Evolutionary conservation across 1,140 invertebrate species (phyloP).

Genomic region (Latrodectus geometricus): DNA sequence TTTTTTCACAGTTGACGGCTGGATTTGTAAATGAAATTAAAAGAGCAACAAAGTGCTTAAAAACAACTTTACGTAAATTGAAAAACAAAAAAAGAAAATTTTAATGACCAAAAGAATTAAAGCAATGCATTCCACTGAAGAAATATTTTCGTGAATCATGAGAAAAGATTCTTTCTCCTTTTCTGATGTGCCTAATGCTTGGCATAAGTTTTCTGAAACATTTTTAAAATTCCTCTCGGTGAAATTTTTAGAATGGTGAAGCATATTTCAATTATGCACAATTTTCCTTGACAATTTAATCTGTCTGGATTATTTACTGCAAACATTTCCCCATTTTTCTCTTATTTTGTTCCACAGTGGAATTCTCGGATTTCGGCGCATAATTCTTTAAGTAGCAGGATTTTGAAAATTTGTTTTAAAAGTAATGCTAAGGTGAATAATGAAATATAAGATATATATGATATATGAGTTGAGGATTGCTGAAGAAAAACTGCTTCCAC

Average conservation of each 20-base stretch:
- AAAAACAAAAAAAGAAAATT: conserved; percentile 35
- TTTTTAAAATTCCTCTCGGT: conserved; percentile 3
- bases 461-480: too few relatives aligned
- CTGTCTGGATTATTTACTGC: conserved; percentile 30
- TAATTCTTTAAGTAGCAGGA: background rate
- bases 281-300: conserved; percentile 53
- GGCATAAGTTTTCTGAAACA: conserved; percentile 19
- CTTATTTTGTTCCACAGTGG: background rate
- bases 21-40: conserved; percentile 8
- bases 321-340: background rate
- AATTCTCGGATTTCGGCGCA: background rate
- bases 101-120: conserved; percentile 42
- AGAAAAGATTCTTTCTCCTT: too few relatives aligned
- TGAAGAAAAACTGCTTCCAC: too few relatives aligned
- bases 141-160: conserved; percentile 13
- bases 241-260: background rate
- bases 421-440: too few relatives aligned
- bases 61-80: background rate
- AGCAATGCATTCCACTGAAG: conserved; percentile 18
- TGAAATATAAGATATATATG: too few relatives aligned
- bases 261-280: conserved; percentile 48
- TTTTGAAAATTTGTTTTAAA: background rate
- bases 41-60: background rate
- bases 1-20: background rate
- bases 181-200: background rate